Base-by-base conservation (phyloP, 1,140 invertebrate genomes). In the Brachionus koreanus region DNA sequence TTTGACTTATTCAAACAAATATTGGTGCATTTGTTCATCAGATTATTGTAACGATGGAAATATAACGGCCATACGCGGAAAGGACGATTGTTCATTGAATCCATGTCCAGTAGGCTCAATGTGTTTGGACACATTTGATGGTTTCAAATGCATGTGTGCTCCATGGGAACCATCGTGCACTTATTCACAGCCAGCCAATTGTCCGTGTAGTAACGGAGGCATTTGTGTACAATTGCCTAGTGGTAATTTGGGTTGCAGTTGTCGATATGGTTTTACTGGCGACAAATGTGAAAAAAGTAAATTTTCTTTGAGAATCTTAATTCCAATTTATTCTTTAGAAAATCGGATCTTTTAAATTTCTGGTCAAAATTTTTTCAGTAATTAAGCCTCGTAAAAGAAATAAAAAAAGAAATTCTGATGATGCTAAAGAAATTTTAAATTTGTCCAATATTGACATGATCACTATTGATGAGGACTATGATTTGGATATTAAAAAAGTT, bases 261-360 rank as follows among this genome's bases (percentile, higher is more conserved):
- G 82, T 52, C 25, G 37, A 12, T 83, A 83, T 76, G 74, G 74
- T 33, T 82, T 49, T 39, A 82, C 79, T 19, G 79, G 79, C 29
- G 61, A 67, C 12, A 61, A 72, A 67, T 82, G 79, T 82, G 79
- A 82, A 49, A 67, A 67, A 57, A 79, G 76, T 79, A 79, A 79
- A 23, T 16, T 42, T 42, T 61, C 23, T 37, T 37, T 79, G 33
- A 10, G 7, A 5, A 33, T 13, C 7, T 46, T 74, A 46, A 74
- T 25, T 23, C 10, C 16, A 46, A 3, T 46, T 19, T 25, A 46
- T 69, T 72, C 23, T 74, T 23, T 25, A 23, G 9, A 39, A 39
- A 39, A 69, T 69, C 65, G 65, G 65, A 69, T 39, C 65, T 69
- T 39, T 37, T 69, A 37, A 69, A 69, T 69, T 37, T 39, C 65